These are phyloP conservation scores for Euglossa dilemma DNA, from an alignment of 1,140 invertebrate genomes.

Conservation along the genomic window DNA sequence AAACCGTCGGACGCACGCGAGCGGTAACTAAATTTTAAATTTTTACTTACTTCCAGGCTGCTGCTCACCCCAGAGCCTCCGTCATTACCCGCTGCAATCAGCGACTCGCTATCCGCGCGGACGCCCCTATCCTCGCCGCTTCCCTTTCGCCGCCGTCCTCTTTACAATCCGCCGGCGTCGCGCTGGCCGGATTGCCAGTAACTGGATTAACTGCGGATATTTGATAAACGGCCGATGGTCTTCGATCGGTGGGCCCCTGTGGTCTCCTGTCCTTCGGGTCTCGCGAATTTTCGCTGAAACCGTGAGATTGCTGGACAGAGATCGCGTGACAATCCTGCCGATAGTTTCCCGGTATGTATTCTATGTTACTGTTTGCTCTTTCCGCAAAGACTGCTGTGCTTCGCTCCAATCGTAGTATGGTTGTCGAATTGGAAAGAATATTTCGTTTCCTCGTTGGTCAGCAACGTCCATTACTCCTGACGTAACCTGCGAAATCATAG, in stretches of 20 bases:
- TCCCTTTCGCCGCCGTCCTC: constrained; percentile 64
- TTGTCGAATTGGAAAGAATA: no score
- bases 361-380: neutral
- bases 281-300: neutral
- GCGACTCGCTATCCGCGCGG: constrained; percentile 66
- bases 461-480: no score
- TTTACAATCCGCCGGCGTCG: constrained; percentile 68
- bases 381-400: no score
- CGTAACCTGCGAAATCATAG: no score
- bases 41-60: constrained; percentile 83
- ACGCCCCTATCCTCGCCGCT: constrained; percentile 47
- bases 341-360: neutral
- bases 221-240: constrained; percentile 77
- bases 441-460: no score
- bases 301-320: neutral
- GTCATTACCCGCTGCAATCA: constrained; percentile 83
- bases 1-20: constrained; percentile 71
- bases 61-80: constrained; percentile 80
- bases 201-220: constrained; percentile 80
- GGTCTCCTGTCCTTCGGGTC: constrained; percentile 7
- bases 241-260: constrained; percentile 1
- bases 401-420: no score
- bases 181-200: constrained; percentile 73
- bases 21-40: constrained; percentile 84
- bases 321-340: neutral